Base-by-base conservation (phyloP, 2,888 invertebrate genomes). In the Drosophila multiciliata region DNA sequence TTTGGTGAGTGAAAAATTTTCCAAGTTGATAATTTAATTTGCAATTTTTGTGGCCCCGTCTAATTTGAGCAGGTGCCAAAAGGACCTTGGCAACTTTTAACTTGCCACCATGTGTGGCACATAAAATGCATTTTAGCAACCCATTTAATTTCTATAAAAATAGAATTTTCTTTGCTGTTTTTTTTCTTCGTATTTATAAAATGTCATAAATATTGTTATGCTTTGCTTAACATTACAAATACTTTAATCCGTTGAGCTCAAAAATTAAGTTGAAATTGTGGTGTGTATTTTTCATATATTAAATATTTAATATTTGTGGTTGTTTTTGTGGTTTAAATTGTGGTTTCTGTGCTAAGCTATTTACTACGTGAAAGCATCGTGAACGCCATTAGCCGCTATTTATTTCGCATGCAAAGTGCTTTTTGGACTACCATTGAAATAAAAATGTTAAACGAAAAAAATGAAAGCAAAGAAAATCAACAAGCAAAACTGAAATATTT, bases 1-100 rank as follows among this genome's bases (percentile, higher is more conserved):
- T 83, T 64, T 15, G 45, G 64, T 62, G 58, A 68, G 66, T 50
- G 45, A 68, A 20, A 20, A 81, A 84, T 86, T 88, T 81, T 75
- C 72, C 80, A 75, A 81, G 77, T 86, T 88, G 82, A 89, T 87
- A 87, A 87, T 87, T 87, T 87, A 80, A 87, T 87, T 89, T 89
- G 73, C 74, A 73, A 78, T 87, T 78, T 78, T 89, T 74, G 73
- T 65, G 72, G 63, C 66, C 63, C 78, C 65, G 58, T 83, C 87
- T 89, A 85, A 89, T 87, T 87, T 87, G 66, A 79, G 74, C 65
- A 78, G 50, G 60, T 82, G 75, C 45, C 15, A 23, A 23, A 23
- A 82, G 83, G 68, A 83, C 89, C 84, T 83, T 85, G 83, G 64
- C 38, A 76, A 73, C 71, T 57, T 80, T 81, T 36, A 59, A 15